Base-by-base conservation (phyloP, 2,113 vertebrate genomes). In the Muntiacus reevesi region DNA sequence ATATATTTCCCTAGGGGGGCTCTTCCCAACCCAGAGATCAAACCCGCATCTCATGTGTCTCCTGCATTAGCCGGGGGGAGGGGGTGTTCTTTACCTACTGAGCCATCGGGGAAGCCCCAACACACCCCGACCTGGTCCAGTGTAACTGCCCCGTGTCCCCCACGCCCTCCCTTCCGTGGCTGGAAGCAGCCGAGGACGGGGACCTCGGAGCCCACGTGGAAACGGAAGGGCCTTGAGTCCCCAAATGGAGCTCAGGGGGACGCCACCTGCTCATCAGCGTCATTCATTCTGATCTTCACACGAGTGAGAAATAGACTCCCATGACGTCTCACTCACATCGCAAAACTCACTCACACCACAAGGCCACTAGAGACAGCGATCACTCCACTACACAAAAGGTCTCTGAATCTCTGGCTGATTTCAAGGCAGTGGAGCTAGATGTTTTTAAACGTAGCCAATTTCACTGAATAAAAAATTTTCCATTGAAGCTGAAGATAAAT, bases 81-180 rank as follows among this genome's bases (percentile, higher is more conserved):
- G 4, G 33, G 17, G 4, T 67, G 64, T 67, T 67, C 33, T 67
- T 17, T 67, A n/a, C 33, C 8, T n/a, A 33, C 33, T n/a, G 33
- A 67, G 64, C 33, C 33, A 5, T 67, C 64, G n/a, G 62, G 62
- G 8, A 67, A 19, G 33, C 33, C 33, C 33, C 33, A 67, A 6
- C 4, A 43, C n/a, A 2, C 30, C 28, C 43, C 2, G 13, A n/a
- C 52, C n/a, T 17, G 17, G 23, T 5, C 43, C 2, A 1, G 7
- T 1, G 4, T 4, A 52, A 16, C 16, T 0, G 10, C 13, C 30
- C 62, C 2, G 1, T 0, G 2, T 16, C 21, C 11, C 54, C 33
- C 28, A 4, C 0, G 11, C 17, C 52, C 45, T 15, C 76, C 25
- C 45, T 33, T 47, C 62, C 4, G 12, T 3, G 5, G 60, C 62